phyloP scores from a whole-genome alignment of 2,797 vertebrate species.

The Florisuga fusca region DNA sequence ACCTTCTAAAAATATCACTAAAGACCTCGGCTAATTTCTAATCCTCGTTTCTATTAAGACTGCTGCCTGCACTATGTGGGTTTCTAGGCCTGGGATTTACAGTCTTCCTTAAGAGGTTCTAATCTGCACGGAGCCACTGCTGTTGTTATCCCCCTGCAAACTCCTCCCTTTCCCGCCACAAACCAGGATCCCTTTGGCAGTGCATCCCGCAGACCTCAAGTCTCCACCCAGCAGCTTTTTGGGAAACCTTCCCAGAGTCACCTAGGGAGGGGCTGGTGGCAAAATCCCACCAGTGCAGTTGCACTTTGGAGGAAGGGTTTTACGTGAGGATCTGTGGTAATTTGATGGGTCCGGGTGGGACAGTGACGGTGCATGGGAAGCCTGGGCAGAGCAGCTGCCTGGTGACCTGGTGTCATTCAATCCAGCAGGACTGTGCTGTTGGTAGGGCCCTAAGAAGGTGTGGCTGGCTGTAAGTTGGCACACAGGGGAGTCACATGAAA shows the following conservation, averaged over 20 bases:
- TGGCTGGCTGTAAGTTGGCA: neutral
- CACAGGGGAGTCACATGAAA: fast-evolving
- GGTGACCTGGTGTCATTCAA: neutral
- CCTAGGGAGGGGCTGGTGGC: no score
- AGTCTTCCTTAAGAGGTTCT: slow-evolving; percentile 64
- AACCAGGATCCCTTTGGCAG: slow-evolving; percentile 11
- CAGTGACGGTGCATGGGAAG: neutral
- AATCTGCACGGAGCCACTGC: slow-evolving; percentile 52
- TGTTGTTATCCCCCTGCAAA: slow-evolving; percentile 46
- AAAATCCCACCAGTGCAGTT: neutral
- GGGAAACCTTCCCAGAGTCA: neutral
- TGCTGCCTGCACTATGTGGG: slow-evolving; percentile 49
- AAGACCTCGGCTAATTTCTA: slow-evolving; percentile 79
- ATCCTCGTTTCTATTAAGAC: slow-evolving; percentile 70
- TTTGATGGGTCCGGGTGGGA: neutral
- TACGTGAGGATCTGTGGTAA: neutral
- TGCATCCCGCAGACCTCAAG: neutral
- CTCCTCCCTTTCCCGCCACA: slow-evolving; percentile 59
- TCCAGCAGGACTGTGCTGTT: neutral
- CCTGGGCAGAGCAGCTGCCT: neutral
- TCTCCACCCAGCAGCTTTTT: fast-evolving
- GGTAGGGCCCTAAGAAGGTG: neutral
- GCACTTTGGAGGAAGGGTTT: neutral
- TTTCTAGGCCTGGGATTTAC: slow-evolving; percentile 69
- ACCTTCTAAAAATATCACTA: slow-evolving; percentile 80